Conservation (phyloP, 53 echinoderm and acorn worm genomes). For the Actinopyga echinites region DNA sequence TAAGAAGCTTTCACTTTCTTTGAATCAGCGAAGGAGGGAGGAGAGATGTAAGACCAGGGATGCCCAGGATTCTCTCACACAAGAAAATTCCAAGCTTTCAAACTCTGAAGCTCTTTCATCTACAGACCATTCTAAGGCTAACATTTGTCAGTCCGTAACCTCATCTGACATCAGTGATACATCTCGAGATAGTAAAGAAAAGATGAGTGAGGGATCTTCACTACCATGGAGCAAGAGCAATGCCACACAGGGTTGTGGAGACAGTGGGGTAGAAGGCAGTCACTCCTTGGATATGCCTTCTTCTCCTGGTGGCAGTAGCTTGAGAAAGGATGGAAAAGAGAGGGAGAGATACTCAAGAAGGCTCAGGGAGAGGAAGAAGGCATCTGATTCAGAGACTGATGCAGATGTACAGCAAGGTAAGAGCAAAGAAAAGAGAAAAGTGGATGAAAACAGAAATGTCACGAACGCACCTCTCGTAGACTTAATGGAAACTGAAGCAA, state of each 20-base stretch:
- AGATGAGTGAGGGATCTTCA: too few species aligned
- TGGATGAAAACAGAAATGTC: constrained; percentile 24
- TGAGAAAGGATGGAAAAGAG: too few species aligned
- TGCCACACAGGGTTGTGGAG: too few species aligned
- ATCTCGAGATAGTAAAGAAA: too few species aligned
- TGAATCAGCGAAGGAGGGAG: constrained; percentile 21
- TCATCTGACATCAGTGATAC: too few species aligned
- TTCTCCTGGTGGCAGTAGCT: too few species aligned
- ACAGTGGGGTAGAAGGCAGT: too few species aligned
- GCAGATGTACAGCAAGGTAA: too few species aligned
- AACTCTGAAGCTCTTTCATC: neutral
- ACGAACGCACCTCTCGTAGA: neutral
- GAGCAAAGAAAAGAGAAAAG: constrained; percentile 10
- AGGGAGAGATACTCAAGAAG: constrained; percentile 5
- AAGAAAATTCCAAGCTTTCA: neutral
- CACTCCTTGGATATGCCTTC: too few species aligned
- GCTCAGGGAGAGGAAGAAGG: constrained; percentile 34
- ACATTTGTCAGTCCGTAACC: too few species aligned
- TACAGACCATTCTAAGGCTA: neutral
- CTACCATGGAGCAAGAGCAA: too few species aligned
- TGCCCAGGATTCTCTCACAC: neutral
- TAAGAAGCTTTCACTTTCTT: constrained; percentile 20
- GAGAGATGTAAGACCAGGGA: neutral
- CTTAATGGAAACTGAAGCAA: too few species aligned
- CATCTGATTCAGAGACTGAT: neutral